phyloP scores from a whole-genome alignment of 2,797 vertebrate species.

The Ptychobarbus kaznakovi region DNA sequence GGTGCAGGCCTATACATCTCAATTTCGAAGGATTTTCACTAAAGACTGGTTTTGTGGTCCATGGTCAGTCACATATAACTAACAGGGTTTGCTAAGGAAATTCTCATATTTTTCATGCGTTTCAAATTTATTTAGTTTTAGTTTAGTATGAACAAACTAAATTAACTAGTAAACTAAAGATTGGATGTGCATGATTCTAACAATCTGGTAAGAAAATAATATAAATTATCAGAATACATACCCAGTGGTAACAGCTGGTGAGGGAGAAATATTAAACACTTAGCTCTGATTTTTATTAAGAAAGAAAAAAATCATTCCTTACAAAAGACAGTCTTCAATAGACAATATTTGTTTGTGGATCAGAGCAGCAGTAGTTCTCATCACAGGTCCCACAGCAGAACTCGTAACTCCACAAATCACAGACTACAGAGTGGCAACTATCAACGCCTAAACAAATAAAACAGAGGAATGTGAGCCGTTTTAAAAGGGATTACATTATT shows the following conservation, averaged over 20 bases:
- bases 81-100: no score
- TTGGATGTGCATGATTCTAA: background rate
- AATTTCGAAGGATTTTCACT: no score
- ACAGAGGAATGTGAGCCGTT: background rate
- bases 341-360: accelerated
- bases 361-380: constrained; percentile 61
- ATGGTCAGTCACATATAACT: no score
- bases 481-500: background rate
- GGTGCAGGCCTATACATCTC: no score
- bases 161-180: background rate
- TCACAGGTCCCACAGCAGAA: constrained; percentile 71
- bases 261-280: background rate
- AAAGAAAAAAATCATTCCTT: background rate
- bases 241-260: background rate
- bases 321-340: constrained; percentile 34
- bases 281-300: no score
- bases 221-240: background rate
- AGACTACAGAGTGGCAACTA: background rate
- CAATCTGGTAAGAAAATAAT: background rate
- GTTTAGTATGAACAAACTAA: background rate
- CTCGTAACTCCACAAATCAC: background rate
- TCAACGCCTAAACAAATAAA: background rate
- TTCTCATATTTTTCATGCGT: no score
- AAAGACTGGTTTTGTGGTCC: no score
- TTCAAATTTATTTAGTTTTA: background rate